Base-by-base conservation (phyloP, 2,113 vertebrate genomes). In the Catharus minimus region DNA sequence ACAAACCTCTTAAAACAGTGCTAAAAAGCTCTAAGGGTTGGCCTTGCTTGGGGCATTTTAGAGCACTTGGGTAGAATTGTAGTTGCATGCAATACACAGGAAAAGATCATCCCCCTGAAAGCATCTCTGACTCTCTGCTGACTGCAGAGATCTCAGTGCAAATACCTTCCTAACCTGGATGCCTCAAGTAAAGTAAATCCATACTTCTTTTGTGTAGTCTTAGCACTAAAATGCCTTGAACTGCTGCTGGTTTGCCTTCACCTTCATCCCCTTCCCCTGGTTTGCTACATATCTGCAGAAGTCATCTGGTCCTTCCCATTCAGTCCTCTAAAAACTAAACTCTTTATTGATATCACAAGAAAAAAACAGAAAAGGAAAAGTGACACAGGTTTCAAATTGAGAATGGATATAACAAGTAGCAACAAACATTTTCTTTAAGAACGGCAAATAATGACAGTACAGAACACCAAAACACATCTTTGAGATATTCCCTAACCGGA, bases 381-480 rank as follows among this genome's bases (percentile, higher is more conserved):
- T 50, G 23, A 69, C 39, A 77, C 41, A 78, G 26, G 36, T 94
- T 92, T 93, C 68, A 86, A 82, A 90, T 69, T 53, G 79, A 73
- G 47, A 90, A 41, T 58, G 72, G 67, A 92, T 86, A 67, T 75
- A 94, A 95, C 93, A 92, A 68, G 27, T 74, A 93, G 73, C 69
- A 62, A 76, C 64, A 96, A 97, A 96, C 94, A 87, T 88, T 96
- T 93, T 81, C n/a, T 93, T 72, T 91, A 91, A 81, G 46, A 89
- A 90, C 94, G 71, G 87, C 72, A 92, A 96, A 85, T 60, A 82
- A 92, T 75, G 82, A 91, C 90, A 93, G 60, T 67, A 71, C 76
- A 91, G 41, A 93, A 86, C 20, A 90, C 73, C 95, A 94, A 94
- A 96, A 94, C 95, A 95, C 44, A 21, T 95, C 82, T 96, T 94